phyloP scores from a whole-genome alignment of 23 tunicate genomes.

The Phallusia fumigata region DNA sequence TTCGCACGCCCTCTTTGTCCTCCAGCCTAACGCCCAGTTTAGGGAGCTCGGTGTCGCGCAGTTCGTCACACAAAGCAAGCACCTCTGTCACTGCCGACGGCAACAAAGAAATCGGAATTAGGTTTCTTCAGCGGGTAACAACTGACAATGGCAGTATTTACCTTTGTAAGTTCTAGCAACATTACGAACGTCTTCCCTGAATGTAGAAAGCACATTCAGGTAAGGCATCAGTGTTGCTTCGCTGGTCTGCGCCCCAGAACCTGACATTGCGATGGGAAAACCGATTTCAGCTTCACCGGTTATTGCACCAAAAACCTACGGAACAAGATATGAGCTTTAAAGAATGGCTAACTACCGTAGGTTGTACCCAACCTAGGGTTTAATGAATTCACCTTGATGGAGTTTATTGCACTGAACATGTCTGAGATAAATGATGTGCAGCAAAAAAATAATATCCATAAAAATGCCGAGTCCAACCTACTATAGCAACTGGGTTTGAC shows the following conservation, averaged over 20 bases:
- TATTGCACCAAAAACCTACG: constrained; percentile 85
- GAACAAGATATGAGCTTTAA: background rate
- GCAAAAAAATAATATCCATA: no score
- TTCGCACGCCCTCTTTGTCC: constrained; percentile 80
- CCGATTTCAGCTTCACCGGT: constrained; percentile 58
- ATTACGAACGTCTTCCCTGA: constrained; percentile 72
- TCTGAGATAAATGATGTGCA: no score
- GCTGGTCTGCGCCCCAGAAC: constrained; percentile 13
- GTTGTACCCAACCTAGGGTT: no score
- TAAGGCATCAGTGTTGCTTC: constrained; percentile 74
- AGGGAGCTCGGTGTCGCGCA: constrained; percentile 82
- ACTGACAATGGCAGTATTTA: background rate
- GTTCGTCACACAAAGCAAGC: constrained; percentile 72
- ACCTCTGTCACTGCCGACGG: constrained; percentile 23
- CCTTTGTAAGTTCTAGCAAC: constrained; percentile 73
- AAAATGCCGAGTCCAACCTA: no score
- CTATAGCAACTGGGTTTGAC: no score
- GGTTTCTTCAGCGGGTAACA: background rate
- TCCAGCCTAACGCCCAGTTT: constrained; percentile 95
- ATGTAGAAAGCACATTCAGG: constrained; percentile 50
- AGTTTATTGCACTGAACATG: no score
- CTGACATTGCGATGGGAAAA: constrained; percentile 50
- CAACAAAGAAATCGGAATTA: background rate
- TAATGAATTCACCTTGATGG: no score
- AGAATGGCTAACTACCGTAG: no score